Evolutionary conservation across 2,888 invertebrate species (phyloP).

Genomic region (Drosophila cognata): DNA sequence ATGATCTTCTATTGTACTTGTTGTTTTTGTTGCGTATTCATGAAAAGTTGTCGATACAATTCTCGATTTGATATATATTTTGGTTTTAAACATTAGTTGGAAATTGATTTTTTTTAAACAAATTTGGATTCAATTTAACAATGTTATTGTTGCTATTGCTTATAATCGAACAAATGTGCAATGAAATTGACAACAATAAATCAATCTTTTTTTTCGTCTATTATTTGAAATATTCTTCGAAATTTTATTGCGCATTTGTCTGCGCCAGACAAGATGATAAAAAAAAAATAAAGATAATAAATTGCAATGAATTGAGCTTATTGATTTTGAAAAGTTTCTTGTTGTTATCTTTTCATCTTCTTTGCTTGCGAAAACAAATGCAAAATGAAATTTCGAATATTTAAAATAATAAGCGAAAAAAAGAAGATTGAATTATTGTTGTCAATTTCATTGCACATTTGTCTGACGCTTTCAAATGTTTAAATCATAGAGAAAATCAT

Average conservation of each 20-base stretch:
- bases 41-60: constrained; percentile 13
- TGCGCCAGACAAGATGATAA: constrained; percentile 26
- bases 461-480: constrained; percentile 19
- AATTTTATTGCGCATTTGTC: constrained; percentile 63
- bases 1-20: constrained; percentile 22
- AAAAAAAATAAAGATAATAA: constrained; percentile 23
- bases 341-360: constrained; percentile 22
- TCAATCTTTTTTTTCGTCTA: not conserved
- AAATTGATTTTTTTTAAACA: constrained; percentile 5
- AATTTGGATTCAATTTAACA: constrained; percentile 28
- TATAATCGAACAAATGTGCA: constrained; percentile 39
- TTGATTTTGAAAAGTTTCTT: constrained; percentile 23
- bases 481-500: constrained; percentile 29
- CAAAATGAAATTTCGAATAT: constrained; percentile 48
- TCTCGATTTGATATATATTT: constrained; percentile 17
- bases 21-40: constrained; percentile 7
- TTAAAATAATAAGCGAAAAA: constrained; percentile 4
- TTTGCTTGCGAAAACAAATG: constrained; percentile 53
- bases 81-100: constrained; percentile 11
- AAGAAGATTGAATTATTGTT: not conserved
- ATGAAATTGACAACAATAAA: constrained; percentile 32
- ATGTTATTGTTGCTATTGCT: constrained; percentile 44
- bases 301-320: constrained; percentile 39
- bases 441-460: constrained; percentile 53
- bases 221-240: constrained; percentile 1